Conservation (phyloP, 2,888 invertebrate genomes). For the Oscheius sp. region DNA sequence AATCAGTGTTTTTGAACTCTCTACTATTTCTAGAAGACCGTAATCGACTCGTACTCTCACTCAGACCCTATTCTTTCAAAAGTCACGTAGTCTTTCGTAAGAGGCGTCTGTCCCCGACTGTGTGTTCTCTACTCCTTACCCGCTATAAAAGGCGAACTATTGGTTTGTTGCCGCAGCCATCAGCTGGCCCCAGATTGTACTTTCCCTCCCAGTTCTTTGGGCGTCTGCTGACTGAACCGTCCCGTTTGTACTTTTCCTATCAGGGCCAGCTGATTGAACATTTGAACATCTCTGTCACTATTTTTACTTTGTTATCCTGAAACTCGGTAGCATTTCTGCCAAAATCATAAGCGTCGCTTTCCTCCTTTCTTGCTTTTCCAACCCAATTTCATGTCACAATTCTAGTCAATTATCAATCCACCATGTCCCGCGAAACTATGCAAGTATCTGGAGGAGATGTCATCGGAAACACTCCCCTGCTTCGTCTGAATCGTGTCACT, state of each 20-base stretch:
- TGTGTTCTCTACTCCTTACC: conserved; percentile 10
- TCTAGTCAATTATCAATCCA: not conserved
- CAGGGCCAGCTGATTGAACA: not conserved
- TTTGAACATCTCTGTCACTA: too few species aligned
- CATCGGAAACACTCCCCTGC: conserved; percentile 68
- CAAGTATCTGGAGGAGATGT: conserved; percentile 44
- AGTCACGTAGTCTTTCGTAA: conserved; percentile 13
- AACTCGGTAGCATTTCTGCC: too few species aligned
- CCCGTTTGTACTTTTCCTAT: not conserved
- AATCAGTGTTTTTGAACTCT: not conserved
- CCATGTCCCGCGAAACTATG: conserved; percentile 43
- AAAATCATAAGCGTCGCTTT: not conserved
- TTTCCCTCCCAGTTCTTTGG: not conserved
- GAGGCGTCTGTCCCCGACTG: conserved; percentile 6
- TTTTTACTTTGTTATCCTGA: too few species aligned
- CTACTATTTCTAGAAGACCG: not conserved
- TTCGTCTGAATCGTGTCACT: conserved; percentile 63
- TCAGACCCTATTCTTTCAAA: conserved; percentile 7
- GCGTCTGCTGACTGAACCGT: not conserved
- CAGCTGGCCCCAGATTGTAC: not conserved
- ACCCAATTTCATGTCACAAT: not conserved
- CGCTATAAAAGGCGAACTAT: conserved; percentile 10
- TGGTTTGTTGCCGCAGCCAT: not conserved
- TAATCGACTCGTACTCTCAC: not conserved
- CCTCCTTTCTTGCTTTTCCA: not conserved